Base-by-base conservation (phyloP, 1,140 invertebrate genomes). In the Hyles vespertilio region DNA sequence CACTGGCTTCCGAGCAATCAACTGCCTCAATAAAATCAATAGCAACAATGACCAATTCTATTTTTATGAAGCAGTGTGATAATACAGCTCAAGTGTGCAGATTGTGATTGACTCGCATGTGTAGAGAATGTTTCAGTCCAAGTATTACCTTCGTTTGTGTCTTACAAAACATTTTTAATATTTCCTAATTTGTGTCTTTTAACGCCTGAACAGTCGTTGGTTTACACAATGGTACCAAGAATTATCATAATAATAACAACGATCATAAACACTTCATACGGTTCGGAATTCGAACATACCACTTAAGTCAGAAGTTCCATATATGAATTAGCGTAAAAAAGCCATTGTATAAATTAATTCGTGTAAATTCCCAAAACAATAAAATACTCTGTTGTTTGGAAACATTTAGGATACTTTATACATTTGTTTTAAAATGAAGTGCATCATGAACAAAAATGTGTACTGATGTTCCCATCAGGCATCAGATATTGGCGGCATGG, bases 1-100 rank as follows among this genome's bases (percentile, higher is more conserved):
- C 10, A 9, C 50, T 34, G 32, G 33, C 50, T 51, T 56, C 54
- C 32, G 9, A 12, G 22, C 10, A 47, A 47, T 56, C 44, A 56
- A 47, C 4, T 47, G 10, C 45, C 22, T 48, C 54, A 56, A 56
- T 56, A 56, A 56, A 48, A 57, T 50, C 56, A 51, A 57, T 57
- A 57, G 46, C 40, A 32, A 57, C 48, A 57, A 57, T 49, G 34
- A 50, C 34, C 8, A 32, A 32, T 40, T 57, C 56, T 57, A 50
- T 57, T 57, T 57, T 50, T 57, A 57, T 57, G 40, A 51, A 34
- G 34, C 12, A 40, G 34, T 40, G 36, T 36, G 32, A 48, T 33
- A 56, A 48, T 56, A 36, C 34, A 48, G 45, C 9, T 54, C 40
- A 44, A 36, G 34, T 54, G n/a, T 54, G 40, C 11, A 4, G n/a